Conservation (phyloP, 2,113 vertebrate species). For the Microtus montanus region DNA sequence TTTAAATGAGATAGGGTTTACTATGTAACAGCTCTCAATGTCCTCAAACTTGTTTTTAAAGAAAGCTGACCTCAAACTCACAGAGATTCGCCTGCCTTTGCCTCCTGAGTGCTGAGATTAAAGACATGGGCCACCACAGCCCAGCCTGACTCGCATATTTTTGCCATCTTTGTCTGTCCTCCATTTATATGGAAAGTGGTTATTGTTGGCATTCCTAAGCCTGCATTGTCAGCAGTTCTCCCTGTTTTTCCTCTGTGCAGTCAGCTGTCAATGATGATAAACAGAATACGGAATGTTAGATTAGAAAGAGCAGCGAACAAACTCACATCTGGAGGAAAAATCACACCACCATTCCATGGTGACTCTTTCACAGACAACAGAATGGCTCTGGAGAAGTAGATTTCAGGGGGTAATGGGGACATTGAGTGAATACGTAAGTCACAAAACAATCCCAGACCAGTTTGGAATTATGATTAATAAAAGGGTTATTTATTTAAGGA, state of each 20-base stretch:
- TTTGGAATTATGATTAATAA: too few relatives aligned
- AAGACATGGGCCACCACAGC: not conserved
- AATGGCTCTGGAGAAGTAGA: conserved; percentile 43
- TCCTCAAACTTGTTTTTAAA: too few relatives aligned
- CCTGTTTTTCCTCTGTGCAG: conserved; percentile 4
- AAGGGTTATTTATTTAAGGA: too few relatives aligned
- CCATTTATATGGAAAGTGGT: conserved; percentile 27
- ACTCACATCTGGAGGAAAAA: conserved; percentile 3
- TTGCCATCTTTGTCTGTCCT: not conserved
- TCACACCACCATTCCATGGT: not conserved
- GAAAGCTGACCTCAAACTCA: too few relatives aligned
- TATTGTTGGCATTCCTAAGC: not conserved
- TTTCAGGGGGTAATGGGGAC: too few relatives aligned
- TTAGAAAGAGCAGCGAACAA: conserved; percentile 47
- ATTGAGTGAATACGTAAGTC: too few relatives aligned
- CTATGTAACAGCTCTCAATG: not conserved
- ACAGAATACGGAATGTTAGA: conserved; percentile 56
- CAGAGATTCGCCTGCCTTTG: not conserved
- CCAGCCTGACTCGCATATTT: not conserved
- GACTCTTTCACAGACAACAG: conserved; percentile 35
- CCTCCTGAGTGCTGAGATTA: not conserved
- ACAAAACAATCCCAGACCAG: too few relatives aligned
- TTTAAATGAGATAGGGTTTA: not conserved
- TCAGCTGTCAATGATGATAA: conserved; percentile 63
- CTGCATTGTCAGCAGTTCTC: conserved; percentile 11